Conservation (phyloP, 2,113 vertebrate genomes). For the Dermatemys mawii region DNA sequence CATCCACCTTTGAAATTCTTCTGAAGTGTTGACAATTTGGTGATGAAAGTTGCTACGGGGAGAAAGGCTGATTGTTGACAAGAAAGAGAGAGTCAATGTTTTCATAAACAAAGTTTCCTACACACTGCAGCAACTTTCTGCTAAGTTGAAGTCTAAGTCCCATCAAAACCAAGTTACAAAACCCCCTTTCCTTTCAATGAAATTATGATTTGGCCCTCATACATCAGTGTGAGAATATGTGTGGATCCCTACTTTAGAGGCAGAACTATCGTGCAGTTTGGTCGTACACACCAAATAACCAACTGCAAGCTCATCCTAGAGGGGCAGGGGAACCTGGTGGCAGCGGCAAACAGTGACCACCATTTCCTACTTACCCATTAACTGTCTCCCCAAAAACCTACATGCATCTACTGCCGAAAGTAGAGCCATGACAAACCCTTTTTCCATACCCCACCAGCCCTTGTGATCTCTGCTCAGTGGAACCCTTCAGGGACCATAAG, state of each 20-base stretch:
- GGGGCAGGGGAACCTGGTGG: background rate
- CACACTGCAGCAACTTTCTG: background rate
- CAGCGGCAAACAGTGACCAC: background rate
- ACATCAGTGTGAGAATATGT: background rate
- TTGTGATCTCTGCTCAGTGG: background rate
- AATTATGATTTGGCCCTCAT: background rate
- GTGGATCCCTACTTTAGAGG: accelerated
- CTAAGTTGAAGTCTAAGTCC: background rate
- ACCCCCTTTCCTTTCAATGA: background rate
- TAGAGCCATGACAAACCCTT: background rate
- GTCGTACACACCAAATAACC: background rate
- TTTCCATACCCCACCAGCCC: background rate
- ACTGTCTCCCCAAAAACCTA: background rate
- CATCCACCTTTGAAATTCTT: background rate
- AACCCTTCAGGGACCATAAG: background rate
- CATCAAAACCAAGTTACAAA: background rate
- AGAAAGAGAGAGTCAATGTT: background rate
- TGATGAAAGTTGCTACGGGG: background rate
- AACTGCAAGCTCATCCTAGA: background rate
- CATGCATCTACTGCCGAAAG: background rate
- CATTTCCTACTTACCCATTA: background rate
- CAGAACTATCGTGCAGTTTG: accelerated
- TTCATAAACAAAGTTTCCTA: background rate
- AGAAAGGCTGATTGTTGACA: background rate
- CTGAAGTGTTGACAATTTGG: background rate